Conservation (phyloP, 2,113 vertebrate genomes). For the Hipposideros armiger region DNA sequence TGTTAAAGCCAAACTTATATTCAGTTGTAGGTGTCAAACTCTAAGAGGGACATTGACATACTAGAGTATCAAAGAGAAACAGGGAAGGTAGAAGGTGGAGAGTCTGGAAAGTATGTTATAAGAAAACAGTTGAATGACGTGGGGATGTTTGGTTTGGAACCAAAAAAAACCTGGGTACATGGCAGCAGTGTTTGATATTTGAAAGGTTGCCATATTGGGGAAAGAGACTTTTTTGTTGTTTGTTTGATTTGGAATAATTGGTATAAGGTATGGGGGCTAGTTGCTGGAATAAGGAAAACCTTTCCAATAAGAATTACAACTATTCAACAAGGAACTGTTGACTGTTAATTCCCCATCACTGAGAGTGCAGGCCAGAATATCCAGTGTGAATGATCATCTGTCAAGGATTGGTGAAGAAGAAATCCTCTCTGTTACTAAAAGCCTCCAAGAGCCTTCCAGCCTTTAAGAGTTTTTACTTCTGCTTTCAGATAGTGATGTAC, state of each 20-base stretch:
- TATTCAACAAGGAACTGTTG: neutral
- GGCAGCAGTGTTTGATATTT: conserved; percentile 4
- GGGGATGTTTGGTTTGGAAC: neutral
- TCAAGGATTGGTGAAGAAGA: neutral
- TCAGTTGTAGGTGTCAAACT: neutral
- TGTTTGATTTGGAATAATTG: conserved; percentile 28
- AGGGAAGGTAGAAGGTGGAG: neutral
- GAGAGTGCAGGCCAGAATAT: neutral
- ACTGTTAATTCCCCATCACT: neutral
- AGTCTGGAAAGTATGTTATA: neutral
- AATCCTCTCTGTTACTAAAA: neutral
- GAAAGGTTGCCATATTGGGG: neutral
- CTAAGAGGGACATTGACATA: neutral
- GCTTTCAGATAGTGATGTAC: neutral
- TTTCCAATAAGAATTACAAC: neutral
- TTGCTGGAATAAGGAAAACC: neutral
- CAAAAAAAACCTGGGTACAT: neutral
- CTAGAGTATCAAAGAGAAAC: neutral
- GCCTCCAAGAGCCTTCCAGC: neutral
- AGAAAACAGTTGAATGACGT: conserved; percentile 39
- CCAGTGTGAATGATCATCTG: neutral
- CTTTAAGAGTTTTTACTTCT: neutral
- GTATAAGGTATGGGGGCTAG: neutral
- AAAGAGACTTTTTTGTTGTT: neutral
- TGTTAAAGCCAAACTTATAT: neutral